Evolutionary conservation across 37 sponge, comb jelly and placozoan species (phyloP).

Genomic region (Spongilla lacustris): DNA sequence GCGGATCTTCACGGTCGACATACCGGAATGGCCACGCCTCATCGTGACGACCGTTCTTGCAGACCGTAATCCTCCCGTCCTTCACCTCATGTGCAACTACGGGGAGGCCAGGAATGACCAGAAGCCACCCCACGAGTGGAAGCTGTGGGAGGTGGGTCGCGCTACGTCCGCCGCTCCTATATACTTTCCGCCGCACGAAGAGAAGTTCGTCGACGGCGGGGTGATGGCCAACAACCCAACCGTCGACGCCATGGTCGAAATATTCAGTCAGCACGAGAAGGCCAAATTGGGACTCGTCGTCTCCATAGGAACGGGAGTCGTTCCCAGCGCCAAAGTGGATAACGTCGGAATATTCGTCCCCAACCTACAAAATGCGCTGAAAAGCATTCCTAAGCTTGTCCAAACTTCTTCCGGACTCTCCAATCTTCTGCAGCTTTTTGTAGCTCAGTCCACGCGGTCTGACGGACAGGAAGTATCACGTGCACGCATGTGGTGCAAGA

Average conservation of each 20-base stretch:
- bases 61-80: conserved; percentile 52
- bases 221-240: conserved; percentile 24
- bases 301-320: conserved; percentile 34
- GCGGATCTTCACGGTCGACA: conserved; percentile 19
- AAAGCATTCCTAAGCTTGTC: not conserved
- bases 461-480: conserved; percentile 50
- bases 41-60: conserved; percentile 68
- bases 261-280: conserved; percentile 2
- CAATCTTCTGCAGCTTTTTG: conserved; percentile 12
- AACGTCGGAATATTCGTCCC: conserved; percentile 12
- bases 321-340: conserved; percentile 1
- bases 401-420: not conserved
- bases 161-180: conserved; percentile 31
- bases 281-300: conserved; percentile 6
- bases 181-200: conserved; percentile 14
- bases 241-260: conserved; percentile 18
- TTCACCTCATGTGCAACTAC: conserved; percentile 72
- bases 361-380: not conserved
- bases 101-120: conserved; percentile 47
- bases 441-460: conserved; percentile 38
- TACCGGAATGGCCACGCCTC: conserved; percentile 30
- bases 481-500: conserved; percentile 54
- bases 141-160: conserved; percentile 33
- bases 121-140: conserved; percentile 48
- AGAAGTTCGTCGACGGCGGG: conserved; percentile 37